phyloP scores from a whole-genome alignment of 2,888 invertebrate species.

The Micoletzkya japonica region DNA sequence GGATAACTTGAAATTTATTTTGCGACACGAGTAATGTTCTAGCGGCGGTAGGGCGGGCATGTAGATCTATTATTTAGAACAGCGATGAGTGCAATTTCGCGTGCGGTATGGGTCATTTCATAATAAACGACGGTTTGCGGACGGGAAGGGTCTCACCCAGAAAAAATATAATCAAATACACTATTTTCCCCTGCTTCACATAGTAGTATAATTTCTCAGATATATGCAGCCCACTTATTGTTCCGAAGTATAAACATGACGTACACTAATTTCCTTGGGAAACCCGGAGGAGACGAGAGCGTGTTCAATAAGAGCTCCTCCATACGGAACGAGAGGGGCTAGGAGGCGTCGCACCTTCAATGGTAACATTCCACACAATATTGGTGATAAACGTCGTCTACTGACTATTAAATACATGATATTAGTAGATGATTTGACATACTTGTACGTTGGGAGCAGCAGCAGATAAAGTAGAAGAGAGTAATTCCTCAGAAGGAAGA shows the following conservation, averaged over 20 bases:
- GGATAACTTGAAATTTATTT: no score
- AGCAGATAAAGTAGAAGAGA: slow-evolving; percentile 35
- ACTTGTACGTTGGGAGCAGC: slow-evolving; percentile 32
- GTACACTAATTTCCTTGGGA: slow-evolving; percentile 60
- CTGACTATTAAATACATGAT: no score
- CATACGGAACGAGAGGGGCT: slow-evolving; percentile 72
- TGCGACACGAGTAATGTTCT: no score
- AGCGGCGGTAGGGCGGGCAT: no score
- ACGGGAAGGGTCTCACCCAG: no score
- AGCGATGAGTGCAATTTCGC: no score
- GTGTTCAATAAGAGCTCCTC: slow-evolving; percentile 88
- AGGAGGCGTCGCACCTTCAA: slow-evolving; percentile 33
- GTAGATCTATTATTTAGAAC: no score
- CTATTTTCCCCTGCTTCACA: not conserved
- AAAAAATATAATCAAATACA: no score
- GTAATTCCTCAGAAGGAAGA: slow-evolving; percentile 38
- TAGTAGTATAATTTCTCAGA: not conserved
- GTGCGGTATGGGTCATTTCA: no score
- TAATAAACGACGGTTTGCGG: no score
- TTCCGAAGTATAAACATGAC: not conserved
- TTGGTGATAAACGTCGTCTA: not conserved
- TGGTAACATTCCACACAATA: not conserved
- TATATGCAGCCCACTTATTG: not conserved
- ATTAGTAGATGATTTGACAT: not conserved
- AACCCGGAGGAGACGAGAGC: slow-evolving; percentile 78